Base-by-base conservation (phyloP, 2,797 vertebrate species). In the Chanos chanos region DNA sequence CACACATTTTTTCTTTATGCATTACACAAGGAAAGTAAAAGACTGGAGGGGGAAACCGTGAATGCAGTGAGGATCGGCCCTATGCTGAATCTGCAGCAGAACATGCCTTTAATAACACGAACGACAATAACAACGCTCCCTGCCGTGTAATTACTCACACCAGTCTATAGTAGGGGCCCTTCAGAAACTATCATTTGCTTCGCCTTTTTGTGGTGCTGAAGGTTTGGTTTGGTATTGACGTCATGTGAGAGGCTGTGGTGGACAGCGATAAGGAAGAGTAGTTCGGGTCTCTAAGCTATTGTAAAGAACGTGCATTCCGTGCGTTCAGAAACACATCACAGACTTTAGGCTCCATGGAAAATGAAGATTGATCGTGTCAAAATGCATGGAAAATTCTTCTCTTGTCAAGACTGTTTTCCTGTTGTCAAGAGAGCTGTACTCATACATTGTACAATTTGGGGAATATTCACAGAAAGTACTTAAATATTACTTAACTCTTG, bases 211-310 rank as follows among this genome's bases (percentile, higher is more conserved):
- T 58, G 18, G 56, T 58, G 61, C 37, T 24, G 12, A 45, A n/a
- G n/a, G 57, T 43, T 55, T 52, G 56, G 45, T 51, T 25, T 61
- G 70, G n/a, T 33, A 66, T 70, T 56, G 50, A 73, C 73, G 34
- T 6, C 7, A 70, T 6, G 12, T 48, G 39, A 16, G 44, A 61
- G 68, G 74, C 71, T 58, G 76, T 30, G 24, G 3, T n/a, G n/a
- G n/a, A n/a, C n/a, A n/a, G n/a, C n/a, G n/a, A n/a, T n/a, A n/a
- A n/a, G n/a, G n/a, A n/a, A n/a, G n/a, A n/a, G n/a, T n/a, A n/a
- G n/a, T n/a, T n/a, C n/a, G n/a, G n/a, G n/a, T n/a, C n/a, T n/a
- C n/a, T n/a, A n/a, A n/a, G n/a, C n/a, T n/a, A n/a, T n/a, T n/a
- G n/a, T n/a, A n/a, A n/a, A n/a, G n/a, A n/a, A n/a, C n/a, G n/a